Evolutionary conservation across 2,113 vertebrate species (phyloP).

Genomic region (Gnathonemus longibarbis): DNA sequence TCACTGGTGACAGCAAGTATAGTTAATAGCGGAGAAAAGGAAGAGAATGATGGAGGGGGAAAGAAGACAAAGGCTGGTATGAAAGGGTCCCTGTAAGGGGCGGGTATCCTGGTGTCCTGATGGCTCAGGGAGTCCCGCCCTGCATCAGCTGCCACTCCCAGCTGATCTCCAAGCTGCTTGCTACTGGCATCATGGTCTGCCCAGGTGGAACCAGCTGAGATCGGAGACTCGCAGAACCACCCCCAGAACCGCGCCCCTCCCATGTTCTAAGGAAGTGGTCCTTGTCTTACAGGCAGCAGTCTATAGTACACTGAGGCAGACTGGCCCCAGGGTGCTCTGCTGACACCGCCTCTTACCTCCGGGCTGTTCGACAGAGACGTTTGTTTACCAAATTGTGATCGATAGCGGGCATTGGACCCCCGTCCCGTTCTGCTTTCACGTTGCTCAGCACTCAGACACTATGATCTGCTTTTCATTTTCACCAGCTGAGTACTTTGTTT

Average conservation of each 20-base stretch:
- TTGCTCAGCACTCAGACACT: background rate
- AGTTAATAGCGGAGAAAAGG: slow-evolving; percentile 34
- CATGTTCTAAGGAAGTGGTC: background rate
- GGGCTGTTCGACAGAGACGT: background rate
- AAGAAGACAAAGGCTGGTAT: slow-evolving; percentile 38
- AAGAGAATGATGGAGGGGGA: slow-evolving; percentile 25
- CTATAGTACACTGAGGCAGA: background rate
- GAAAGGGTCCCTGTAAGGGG: slow-evolving; percentile 38
- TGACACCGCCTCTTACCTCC: too few relatives aligned
- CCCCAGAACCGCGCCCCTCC: background rate
- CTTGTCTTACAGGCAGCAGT: background rate
- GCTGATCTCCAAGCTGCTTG: background rate
- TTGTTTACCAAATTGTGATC: background rate
- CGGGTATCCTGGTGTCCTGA: background rate
- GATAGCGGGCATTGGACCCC: background rate
- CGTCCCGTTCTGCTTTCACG: background rate
- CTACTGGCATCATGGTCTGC: background rate
- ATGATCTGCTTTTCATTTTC: background rate
- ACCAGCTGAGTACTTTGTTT: background rate
- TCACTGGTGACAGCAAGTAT: slow-evolving; percentile 40
- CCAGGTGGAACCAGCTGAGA: background rate
- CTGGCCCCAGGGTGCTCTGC: background rate
- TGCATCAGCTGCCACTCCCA: background rate
- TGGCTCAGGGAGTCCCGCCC: background rate
- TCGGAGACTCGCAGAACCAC: background rate